Conservation (phyloP, 2,888 invertebrate genomes). For the Thymelicus lineola region DNA sequence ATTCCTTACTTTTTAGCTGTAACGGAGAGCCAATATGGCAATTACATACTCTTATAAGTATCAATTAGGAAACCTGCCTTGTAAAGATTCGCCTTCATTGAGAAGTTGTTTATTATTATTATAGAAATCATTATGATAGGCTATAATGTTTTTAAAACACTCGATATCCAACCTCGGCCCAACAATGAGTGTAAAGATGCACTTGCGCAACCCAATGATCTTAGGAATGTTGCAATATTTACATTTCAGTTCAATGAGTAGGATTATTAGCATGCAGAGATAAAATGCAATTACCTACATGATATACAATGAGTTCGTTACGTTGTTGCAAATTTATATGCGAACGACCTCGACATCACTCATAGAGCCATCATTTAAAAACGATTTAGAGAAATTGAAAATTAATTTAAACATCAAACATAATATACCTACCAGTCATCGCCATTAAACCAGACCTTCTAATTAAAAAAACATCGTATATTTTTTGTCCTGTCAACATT, state of each 20-base stretch:
- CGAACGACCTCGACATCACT: conserved; percentile 28
- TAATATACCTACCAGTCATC: not conserved
- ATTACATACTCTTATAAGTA: too few species aligned
- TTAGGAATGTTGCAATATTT: conserved; percentile 37
- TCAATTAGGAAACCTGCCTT: too few species aligned
- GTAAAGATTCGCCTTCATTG: conserved; percentile 49
- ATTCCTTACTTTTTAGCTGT: too few species aligned
- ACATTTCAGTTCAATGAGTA: conserved; percentile 38
- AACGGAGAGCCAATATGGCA: too few species aligned
- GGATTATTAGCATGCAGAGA: conserved; percentile 36
- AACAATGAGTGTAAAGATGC: conserved; percentile 49
- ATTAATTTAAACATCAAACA: conserved; percentile 17
- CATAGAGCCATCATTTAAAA: conserved; percentile 34
- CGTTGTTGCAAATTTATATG: conserved; percentile 32
- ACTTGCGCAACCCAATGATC: conserved; percentile 42
- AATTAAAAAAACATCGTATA: too few species aligned
- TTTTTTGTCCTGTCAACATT: too few species aligned
- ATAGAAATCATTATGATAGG: conserved; percentile 44
- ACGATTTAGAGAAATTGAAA: conserved; percentile 38
- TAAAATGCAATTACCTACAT: conserved; percentile 33
- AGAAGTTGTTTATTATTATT: conserved; percentile 51
- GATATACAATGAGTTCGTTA: conserved; percentile 35
- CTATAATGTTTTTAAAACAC: conserved; percentile 51
- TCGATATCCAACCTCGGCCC: conserved; percentile 48
- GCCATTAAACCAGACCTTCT: not conserved